Evolutionary conservation across 1,140 invertebrate genomes (phyloP), one percentile per base, ranked within the genome.

Genomic region (Vanessa tameamea): DNA sequence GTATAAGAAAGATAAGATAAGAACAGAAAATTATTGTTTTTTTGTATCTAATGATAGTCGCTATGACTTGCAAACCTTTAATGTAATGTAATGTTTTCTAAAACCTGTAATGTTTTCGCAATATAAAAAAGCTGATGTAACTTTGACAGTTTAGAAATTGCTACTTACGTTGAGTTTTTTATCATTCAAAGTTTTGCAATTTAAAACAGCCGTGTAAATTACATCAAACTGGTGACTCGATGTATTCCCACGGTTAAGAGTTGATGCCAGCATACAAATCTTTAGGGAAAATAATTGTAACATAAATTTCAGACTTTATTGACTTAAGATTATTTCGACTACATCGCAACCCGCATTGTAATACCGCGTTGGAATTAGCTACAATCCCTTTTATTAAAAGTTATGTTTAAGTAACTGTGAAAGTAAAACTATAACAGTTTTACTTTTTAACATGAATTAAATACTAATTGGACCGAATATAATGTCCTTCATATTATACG

Each of bases 41-140:
- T 53, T 53, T 51, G 6, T 15, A 43, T 66, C 65, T 72, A 57
- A 48, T 61, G 64, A 72, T 55, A 26, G 50, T 37, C 63, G 63
- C 15, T 47, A 7, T 16, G 23, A 72, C 63, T 51, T 48, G 61
- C 47, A 65, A 70, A 14, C 59, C 69, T 63, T 71, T 20, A 20
- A 20, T 20, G 20, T 20, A 20, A 20, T 20, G 20, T 20, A 20
- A 20, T 20, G 20, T 20, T 20, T 20, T 20, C 20, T 20, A 20
- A 20, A 20, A 20, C 0, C 20, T 71, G 69, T 71, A 51, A 71
- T 26, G 43, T 26, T 26, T 50, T 26, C 67, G 67, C 43, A 59
- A 69, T 69, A 26, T 9, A 51, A 57, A 31, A 57, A 9, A 23
- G 23, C 0, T 57, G n/a, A 57, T 57, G 9, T 13, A 57, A 57